Evolutionary conservation across 1,140 invertebrate species (phyloP), one percentile per base, ranked within the genome.

Genomic region (Lepidurus arcticus): DNA sequence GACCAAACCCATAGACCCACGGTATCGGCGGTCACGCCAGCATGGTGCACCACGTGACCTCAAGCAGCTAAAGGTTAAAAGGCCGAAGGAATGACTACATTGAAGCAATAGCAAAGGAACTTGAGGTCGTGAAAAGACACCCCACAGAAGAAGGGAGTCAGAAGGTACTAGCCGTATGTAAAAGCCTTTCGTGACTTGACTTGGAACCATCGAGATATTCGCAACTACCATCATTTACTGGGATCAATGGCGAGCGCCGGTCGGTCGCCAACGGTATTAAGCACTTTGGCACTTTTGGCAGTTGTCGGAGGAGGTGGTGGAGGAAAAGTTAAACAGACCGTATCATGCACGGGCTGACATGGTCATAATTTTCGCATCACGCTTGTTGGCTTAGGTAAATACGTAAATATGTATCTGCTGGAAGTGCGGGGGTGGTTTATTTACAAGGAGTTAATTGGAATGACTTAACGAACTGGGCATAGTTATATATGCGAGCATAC

Each of bases 381-480:
- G 53, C 53, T 65, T 65, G 2, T 34, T 34, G 34, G 34, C 34
- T 34, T 34, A 34, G 34, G 34, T 34, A 34, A 34, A 34, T 26
- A 26, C 26, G 26, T 26, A 26, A 26, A 26, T 34, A 34, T 3
- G 53, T 21, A 65, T 10, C 16, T 13, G 53, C 53, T n/a, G 13
- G 21, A 65, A 65, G 9, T 21, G 53, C 13, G 53, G 53, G 53
- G 53, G 53, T 65, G 53, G 53, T 13, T 65, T 65, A 21, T 65
- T 65, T 65, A 65, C 53, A 65, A 65, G 53, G 21, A 65, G 53
- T 65, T 65, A 21, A 65, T 65, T 65, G 53, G 53, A 65, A n/a
- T 65, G 53, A 21, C 53, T n/a, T 34, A 65, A 65, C 16, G 53
- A 9, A n/a, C 53, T 21, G 53, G 6, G 53, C 53, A 65, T 21